Conservation (phyloP, 2,888 invertebrate genomes). For the Hermaeophaga mercurialis region DNA sequence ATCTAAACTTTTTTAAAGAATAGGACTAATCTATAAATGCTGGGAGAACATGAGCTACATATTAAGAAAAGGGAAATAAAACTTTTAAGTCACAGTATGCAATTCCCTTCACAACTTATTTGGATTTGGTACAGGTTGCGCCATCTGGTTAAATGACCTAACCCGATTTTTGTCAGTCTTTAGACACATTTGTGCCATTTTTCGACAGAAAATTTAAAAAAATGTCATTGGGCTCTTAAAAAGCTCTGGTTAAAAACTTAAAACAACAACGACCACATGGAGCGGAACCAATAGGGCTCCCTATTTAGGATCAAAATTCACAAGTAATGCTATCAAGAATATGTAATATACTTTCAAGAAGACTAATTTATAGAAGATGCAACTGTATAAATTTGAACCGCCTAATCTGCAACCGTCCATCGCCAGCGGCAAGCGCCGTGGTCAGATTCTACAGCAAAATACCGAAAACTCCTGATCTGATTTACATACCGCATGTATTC, state of each 20-base stretch:
- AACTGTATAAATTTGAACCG: constrained; percentile 2
- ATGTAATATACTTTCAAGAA: constrained; percentile 9
- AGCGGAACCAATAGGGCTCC: background rate
- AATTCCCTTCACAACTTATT: no score
- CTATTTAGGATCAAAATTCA: constrained; percentile 8
- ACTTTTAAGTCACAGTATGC: no score
- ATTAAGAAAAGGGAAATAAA: no score
- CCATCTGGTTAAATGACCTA: no score
- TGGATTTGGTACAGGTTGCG: no score
- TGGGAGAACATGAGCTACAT: no score
- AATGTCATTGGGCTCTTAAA: background rate
- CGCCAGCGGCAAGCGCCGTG: background rate
- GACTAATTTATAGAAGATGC: constrained; percentile 12
- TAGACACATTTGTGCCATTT: no score
- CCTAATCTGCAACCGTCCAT: background rate
- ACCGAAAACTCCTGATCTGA: constrained; percentile 53
- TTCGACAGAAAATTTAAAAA: constrained; percentile 1
- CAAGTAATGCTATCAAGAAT: constrained; percentile 27
- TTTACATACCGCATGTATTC: constrained; percentile 54
- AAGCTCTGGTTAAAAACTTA: background rate
- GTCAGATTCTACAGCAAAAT: constrained; percentile 31
- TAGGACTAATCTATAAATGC: no score
- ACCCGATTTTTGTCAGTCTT: no score
- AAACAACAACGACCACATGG: background rate
- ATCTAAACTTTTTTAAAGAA: no score